Evolutionary conservation across 2,888 invertebrate genomes (phyloP), one percentile per base, ranked within the genome.

Genomic region (Acronicta psi): DNA sequence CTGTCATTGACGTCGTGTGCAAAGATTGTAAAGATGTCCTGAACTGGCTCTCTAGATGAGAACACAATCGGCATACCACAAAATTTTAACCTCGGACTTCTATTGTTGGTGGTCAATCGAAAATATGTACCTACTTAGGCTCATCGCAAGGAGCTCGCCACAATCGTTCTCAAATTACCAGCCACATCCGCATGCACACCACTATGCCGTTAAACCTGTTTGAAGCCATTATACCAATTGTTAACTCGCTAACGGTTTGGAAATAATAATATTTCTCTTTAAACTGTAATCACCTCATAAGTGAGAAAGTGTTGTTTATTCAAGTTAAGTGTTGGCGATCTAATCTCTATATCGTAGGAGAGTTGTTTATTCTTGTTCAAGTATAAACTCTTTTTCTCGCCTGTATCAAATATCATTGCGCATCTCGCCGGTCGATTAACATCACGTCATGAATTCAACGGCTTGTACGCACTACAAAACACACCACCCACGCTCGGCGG

Each of bases 1-100:
- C 17, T 55, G 67, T 58, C 43, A 52, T 77, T 73, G 77, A n/a
- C n/a, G 34, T 34, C n/a, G 72, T 73, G 40, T 54, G 59, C 59
- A 60, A 69, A 71, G 70, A 69, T 64, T 54, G 74, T 69, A 77
- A 85, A 83, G 86, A 88, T 85, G 79, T 84, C 81, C 84, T 83
- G 79, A 81, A 84, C 77, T 77, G 77, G 81, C 84, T 85, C 69
- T 80, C 70, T 81, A 76, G 78, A 85, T 76, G 75, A 86, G 84
- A 79, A 79, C 75, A 92, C 89, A 90, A 90, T 90, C 81, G 80
- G 81, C 79, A 77, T 72, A 69, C 69, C 73, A 82, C 77, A 76
- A 82, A 82, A 83, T 80, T 67, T 70, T 86, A 90, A 88, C 90
- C 91, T 90, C 89, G 83, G 74, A 65, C 77, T 75, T 80, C 79